Evolutionary conservation across 2,888 invertebrate genomes (phyloP).

Genomic region (Thereva nobilitata): DNA sequence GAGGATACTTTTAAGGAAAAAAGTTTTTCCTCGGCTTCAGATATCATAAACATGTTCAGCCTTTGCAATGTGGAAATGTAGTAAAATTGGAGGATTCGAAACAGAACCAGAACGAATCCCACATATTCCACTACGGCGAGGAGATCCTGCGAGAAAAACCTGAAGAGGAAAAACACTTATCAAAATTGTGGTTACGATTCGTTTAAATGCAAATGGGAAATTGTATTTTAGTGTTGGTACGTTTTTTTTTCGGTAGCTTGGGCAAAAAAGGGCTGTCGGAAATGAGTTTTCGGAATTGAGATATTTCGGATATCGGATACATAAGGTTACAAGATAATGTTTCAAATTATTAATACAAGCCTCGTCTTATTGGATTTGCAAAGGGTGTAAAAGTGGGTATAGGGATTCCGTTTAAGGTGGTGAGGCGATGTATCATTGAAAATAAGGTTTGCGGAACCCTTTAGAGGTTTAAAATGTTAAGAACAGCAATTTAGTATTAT

Average conservation of each 20-base stretch:
- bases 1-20: constrained; percentile 20
- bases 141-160: not conserved
- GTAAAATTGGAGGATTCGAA: constrained; percentile 1
- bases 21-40: constrained; percentile 18
- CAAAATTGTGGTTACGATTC: constrained; percentile 24
- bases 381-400: too few relatives aligned
- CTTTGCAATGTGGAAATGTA: not conserved
- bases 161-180: constrained; percentile 21
- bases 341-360: too few relatives aligned
- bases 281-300: too few relatives aligned
- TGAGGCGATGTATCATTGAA: too few relatives aligned
- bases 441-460: too few relatives aligned
- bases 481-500: too few relatives aligned
- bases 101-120: constrained; percentile 13
- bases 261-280: too few relatives aligned
- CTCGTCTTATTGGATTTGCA: too few relatives aligned
- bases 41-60: constrained; percentile 24
- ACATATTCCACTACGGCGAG: constrained; percentile 7
- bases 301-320: too few relatives aligned
- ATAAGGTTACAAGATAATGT: too few relatives aligned
- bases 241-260: constrained; percentile 1
- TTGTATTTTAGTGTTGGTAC: constrained; percentile 17
- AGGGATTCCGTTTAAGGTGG: too few relatives aligned
- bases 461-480: too few relatives aligned
- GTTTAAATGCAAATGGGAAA: constrained; percentile 24